Evolutionary conservation across 1,140 invertebrate genomes (phyloP), one percentile per base, ranked within the genome.

Genomic region (Meloidogyne floridensis): DNA sequence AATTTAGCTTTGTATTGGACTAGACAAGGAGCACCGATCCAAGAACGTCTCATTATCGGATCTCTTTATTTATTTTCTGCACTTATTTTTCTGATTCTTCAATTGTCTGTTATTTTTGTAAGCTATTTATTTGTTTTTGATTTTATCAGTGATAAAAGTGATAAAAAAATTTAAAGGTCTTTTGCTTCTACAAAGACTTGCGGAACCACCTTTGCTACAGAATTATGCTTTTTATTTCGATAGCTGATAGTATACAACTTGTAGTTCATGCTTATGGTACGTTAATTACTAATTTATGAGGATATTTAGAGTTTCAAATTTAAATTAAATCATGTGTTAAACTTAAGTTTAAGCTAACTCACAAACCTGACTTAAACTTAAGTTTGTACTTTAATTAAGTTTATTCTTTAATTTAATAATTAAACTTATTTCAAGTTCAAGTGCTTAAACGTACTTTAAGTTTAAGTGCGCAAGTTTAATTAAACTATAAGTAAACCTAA

Each of bases 201-300:
- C n/a, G 72, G 7, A 54, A 47, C 7, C 72, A 74, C 20, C 72
- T 18, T n/a, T 74, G 72, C 72, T 74, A 74, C 18, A 15, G 72
- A 32, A 74, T 74, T 8, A 74, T 74, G 72, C 43, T 74, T 18
- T 47, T 54, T n/a, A 47, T 74, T 54, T 13, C 72, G 8, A 15
- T 74, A n/a, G 72, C n/a, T 6, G 72, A 74, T 18, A 6, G 10
- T 5, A n/a, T 54, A 3, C 72, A 74, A 18, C 53, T 74, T 47
- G 15, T 74, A 18, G 72, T 74, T 18, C 72, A 74, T 7, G 72
- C 72, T 5, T 74, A 74, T n/a, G 72, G 72, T 65, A 59, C 15
- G 2, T 73, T 4, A 20, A 6, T 47, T 6, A 47, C 5, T 47
- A 4, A 1, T 6, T 47, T 47, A 47, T 47, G 4, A 47, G 47